A percentile compares a stretch with the other conserved stretches of the same genome.
These are phyloP conservation scores for Carcharodon carcharias DNA, from an alignment of 2,797 vertebrate species.

Conservation along the genomic window DNA sequence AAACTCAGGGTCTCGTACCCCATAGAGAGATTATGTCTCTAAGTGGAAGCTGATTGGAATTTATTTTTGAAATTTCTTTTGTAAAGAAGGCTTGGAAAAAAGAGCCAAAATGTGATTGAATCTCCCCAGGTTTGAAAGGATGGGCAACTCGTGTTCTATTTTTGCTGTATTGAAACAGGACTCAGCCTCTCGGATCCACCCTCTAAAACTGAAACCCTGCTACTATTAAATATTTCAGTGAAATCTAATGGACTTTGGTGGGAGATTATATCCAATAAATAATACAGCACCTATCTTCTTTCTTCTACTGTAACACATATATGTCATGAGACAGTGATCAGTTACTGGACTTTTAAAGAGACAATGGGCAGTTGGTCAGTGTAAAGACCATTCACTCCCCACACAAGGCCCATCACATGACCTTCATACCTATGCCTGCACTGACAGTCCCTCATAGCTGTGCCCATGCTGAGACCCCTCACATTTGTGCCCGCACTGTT, in stretches of 20 bases:
- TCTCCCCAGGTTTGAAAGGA: background rate
- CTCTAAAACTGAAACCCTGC: background rate
- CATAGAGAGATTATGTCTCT: background rate
- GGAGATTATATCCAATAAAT: constrained; percentile 33
- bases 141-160: background rate
- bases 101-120: background rate
- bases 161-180: background rate
- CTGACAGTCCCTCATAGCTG: background rate
- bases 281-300: constrained; percentile 21
- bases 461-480: background rate
- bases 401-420: too few species aligned
- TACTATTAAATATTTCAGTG: constrained; percentile 34
- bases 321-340: background rate
- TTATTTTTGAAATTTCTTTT: background rate
- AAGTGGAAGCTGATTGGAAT: background rate
- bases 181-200: background rate
- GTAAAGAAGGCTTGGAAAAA: background rate
- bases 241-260: constrained; percentile 26
- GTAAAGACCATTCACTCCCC: background rate
- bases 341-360: background rate
- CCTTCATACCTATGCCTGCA: background rate
- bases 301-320: constrained; percentile 6
- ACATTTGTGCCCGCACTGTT: background rate
- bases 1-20: background rate
- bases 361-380: background rate